A percentile compares a stretch with the other conserved stretches of the same genome.
Evolutionary conservation across 1,140 invertebrate species (phyloP).

Genomic region (Dreissena rostriformis): DNA sequence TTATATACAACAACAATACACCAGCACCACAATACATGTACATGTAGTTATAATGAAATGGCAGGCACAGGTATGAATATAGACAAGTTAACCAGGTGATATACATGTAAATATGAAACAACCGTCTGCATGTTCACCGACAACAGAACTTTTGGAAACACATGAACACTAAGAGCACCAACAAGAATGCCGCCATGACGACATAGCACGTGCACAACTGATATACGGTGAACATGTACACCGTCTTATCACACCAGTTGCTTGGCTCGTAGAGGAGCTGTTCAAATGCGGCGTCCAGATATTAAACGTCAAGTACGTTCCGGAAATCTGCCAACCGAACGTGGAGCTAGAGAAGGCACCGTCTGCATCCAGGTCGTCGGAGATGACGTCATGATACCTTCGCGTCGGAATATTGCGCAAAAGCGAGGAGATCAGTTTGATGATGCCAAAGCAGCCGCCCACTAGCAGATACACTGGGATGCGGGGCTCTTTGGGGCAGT

Average conservation of each 20-base stretch:
- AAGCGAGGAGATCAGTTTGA: slow-evolving; percentile 82
- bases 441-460: too few relatives aligned
- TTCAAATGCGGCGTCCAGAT: slow-evolving; percentile 73
- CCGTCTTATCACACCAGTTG: too few relatives aligned
- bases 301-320: slow-evolving; percentile 77
- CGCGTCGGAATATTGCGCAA: slow-evolving; percentile 87
- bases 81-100: too few relatives aligned
- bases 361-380: slow-evolving; percentile 75
- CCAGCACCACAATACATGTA: too few relatives aligned
- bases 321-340: slow-evolving; percentile 82
- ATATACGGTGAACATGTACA: slow-evolving; percentile 81
- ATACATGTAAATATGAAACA: too few relatives aligned
- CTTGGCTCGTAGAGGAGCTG: slow-evolving; percentile 85
- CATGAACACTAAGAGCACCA: slow-evolving; percentile 53
- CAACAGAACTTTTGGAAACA: slow-evolving; percentile 39
- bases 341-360: slow-evolving; percentile 66
- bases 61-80: too few relatives aligned
- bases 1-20: too few relatives aligned
- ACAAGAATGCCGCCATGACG: slow-evolving; percentile 82
- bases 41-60: too few relatives aligned
- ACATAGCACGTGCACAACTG: slow-evolving; percentile 84
- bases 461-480: slow-evolving; percentile 78
- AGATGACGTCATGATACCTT: slow-evolving; percentile 82
- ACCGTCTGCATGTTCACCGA: too few relatives aligned
- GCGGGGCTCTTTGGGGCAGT: slow-evolving; percentile 74